Conservation (phyloP, 2,113 vertebrate genomes). For the zebrafish (Danio rerio) region DNA sequence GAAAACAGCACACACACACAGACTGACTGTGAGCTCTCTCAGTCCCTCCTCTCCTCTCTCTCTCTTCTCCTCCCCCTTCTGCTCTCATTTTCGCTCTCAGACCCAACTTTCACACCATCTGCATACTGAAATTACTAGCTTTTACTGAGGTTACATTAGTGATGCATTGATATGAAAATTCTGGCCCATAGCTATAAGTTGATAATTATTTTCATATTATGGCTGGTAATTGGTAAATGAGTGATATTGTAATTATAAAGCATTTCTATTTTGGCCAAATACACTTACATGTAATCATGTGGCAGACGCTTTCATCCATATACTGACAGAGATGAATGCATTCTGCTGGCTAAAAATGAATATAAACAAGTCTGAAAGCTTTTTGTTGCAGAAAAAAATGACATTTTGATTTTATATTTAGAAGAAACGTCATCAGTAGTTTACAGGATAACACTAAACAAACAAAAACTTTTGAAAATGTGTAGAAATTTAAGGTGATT, state of each 20-base stretch:
- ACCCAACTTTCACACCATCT: constrained; percentile 49
- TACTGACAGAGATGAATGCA: no score
- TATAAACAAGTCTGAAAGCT: no score
- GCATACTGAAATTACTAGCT: constrained; percentile 34
- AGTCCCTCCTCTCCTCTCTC: constrained; percentile 59
- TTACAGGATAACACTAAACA: no score
- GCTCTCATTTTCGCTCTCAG: constrained; percentile 33
- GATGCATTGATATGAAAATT: not conserved
- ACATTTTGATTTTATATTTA: no score
- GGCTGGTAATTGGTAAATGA: not conserved
- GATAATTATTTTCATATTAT: not conserved
- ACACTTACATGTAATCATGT: no score
- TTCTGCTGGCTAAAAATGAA: no score
- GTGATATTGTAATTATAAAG: not conserved
- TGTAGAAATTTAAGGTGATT: no score
- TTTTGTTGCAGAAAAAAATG: no score
- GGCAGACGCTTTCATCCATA: no score
- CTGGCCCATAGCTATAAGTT: not conserved
- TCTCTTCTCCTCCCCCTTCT: constrained; percentile 53
- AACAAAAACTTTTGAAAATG: no score
- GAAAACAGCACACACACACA: constrained; percentile 60
- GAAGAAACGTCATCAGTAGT: no score
- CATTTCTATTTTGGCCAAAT: no score
- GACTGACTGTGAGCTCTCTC: constrained; percentile 60
- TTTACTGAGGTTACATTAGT: constrained; percentile 26